These are phyloP conservation scores for Trachelus iudaicus DNA, from an alignment of 2,888 invertebrate genomes.

Conservation along the genomic window DNA sequence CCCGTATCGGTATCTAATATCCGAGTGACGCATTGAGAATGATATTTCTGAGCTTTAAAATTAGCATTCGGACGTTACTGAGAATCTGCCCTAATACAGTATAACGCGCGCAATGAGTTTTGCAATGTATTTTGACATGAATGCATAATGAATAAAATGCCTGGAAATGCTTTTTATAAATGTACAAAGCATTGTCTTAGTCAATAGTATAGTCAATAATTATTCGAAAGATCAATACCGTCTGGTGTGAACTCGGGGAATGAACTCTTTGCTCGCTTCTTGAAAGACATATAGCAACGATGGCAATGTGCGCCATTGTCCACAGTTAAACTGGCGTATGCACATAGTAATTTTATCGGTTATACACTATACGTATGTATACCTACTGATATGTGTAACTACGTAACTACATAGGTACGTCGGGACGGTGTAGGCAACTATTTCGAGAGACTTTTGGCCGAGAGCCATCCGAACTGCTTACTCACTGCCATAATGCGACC, in stretches of 20 bases:
- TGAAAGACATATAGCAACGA: background rate
- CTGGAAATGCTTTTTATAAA: background rate
- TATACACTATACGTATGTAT: background rate
- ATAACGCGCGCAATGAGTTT: background rate
- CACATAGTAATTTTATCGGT: background rate
- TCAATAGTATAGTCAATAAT: background rate
- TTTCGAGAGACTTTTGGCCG: slow-evolving; percentile 47
- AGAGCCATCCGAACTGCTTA: slow-evolving; percentile 38
- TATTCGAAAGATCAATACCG: background rate
- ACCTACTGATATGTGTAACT: background rate
- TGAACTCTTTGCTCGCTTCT: slow-evolving; percentile 20
- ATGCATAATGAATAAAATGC: background rate
- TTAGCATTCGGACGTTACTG: background rate
- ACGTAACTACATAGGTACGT: slow-evolving; percentile 8
- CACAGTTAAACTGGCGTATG: background rate
- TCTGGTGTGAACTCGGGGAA: slow-evolving; percentile 13
- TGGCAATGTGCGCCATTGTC: background rate
- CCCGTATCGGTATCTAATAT: background rate
- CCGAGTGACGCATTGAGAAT: background rate
- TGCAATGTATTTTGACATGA: background rate
- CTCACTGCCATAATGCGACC: slow-evolving; percentile 45
- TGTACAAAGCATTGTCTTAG: background rate
- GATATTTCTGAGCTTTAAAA: background rate
- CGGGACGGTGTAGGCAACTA: slow-evolving; percentile 36
- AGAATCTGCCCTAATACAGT: background rate